Base-by-base conservation (phyloP, 2,797 vertebrate species). In the Simalia tracyae region DNA sequence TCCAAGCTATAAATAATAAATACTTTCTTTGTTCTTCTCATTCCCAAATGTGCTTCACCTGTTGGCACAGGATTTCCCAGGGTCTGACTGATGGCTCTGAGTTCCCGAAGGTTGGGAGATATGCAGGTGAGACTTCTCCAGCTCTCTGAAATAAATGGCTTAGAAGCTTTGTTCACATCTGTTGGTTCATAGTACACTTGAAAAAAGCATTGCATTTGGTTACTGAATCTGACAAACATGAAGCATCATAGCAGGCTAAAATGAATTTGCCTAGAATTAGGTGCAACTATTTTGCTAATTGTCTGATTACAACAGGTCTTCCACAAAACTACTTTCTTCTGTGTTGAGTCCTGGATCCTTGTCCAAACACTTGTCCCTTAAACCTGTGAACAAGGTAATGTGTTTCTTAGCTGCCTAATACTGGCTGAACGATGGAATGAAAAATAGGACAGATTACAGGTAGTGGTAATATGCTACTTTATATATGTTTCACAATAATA, bases 181-280 rank as follows among this genome's bases (percentile, higher is more conserved):
- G 99, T 99, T 1, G 99, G 98, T 96, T 99, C 98, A 59, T 98
- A 99, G 97, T 98, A 99, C 95, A 99, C 98, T 99, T 97, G 92
- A 95, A 96, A 96, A 96, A 86, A 96, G 90, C 59, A 95, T 88
- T 85, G 63, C 50, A 92, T 26, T 19, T 42, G 15, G 86, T 97
- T 94, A 96, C 42, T 61, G 85, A 64, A 24, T 84, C 50, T 56
- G 56, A 90, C 86, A 72, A 2, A 36, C 2, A 10, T 46, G 54
- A 57, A 64, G n/a, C 61, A 86, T 46, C 14, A 7, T 42, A 59
- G 22, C 1, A 2, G 36, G 72, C 3, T 42, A 36, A 24, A 46
- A 81, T 46, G 8, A 46, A 46, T 81, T 46, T 81, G 72, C 72
- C 72, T 81, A 19, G 36, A 50, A 81, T 81, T 24, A 81, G 36